Evolutionary conservation across 1,140 invertebrate genomes (phyloP).

Genomic region (Hydropsyche tenuis): DNA sequence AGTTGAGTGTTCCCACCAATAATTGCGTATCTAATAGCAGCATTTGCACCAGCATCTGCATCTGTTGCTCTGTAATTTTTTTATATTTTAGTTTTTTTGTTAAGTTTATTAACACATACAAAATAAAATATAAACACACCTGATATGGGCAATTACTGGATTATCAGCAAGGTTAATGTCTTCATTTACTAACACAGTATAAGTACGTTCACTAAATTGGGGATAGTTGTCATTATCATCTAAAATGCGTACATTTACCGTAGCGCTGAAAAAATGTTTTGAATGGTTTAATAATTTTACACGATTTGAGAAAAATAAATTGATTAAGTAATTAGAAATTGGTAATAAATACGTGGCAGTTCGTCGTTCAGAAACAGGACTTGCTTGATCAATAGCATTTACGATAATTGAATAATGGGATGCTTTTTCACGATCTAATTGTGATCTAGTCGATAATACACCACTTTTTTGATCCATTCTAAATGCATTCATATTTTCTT

Average conservation of each 20-base stretch:
- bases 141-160: constrained; percentile 85
- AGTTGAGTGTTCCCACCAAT: constrained; percentile 94
- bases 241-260: constrained; percentile 80
- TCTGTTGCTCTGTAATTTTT: constrained; percentile 75
- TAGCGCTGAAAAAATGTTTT: constrained; percentile 66
- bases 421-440: constrained; percentile 87
- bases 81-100: constrained; percentile 7
- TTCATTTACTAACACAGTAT: constrained; percentile 86
- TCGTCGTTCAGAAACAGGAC: constrained; percentile 70
- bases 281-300: constrained; percentile 8
- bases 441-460: constrained; percentile 80
- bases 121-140: constrained; percentile 56
- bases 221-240: constrained; percentile 98
- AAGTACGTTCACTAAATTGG: constrained; percentile 89
- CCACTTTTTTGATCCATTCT: constrained; percentile 83
- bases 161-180: constrained; percentile 82
- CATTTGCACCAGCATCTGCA: constrained; percentile 89
- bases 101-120: neutral
- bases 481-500: constrained; percentile 70
- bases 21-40: constrained; percentile 89
- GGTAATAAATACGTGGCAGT: constrained; percentile 67
- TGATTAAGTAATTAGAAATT: neutral
- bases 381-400: constrained; percentile 83
- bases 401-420: constrained; percentile 87
- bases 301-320: neutral